Percentiles rank a stretch among this genome's conserved stretches.
These are phyloP conservation scores for Anguilla obscura DNA, from an alignment of 2,797 vertebrate genomes.

Conservation along the genomic window DNA sequence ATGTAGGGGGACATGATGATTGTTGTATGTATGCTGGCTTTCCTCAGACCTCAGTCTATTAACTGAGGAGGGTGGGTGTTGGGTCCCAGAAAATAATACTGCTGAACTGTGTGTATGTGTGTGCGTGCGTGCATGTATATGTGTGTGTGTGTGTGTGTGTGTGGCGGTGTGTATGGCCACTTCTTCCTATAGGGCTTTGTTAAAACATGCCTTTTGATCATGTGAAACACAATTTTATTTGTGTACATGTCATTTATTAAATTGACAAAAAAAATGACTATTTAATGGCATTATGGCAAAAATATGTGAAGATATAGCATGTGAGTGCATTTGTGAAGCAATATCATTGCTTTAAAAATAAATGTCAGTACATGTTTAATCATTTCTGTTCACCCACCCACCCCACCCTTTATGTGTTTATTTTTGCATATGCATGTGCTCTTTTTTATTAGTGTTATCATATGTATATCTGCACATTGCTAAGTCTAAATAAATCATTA, in stretches of 20 bases:
- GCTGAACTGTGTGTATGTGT: background rate
- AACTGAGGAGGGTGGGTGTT: background rate
- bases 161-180: background rate
- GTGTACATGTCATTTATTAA: background rate
- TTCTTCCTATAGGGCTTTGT: background rate
- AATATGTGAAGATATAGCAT: background rate
- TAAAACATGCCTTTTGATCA: background rate
- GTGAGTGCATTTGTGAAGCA: background rate
- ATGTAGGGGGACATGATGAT: constrained; percentile 1
- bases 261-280: background rate
- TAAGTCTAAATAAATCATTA: background rate
- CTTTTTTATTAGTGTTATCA: background rate
- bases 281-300: background rate
- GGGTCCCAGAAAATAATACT: constrained; percentile 10
- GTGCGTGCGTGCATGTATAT: background rate
- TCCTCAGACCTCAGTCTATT: background rate
- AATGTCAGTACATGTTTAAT: background rate
- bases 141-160: background rate
- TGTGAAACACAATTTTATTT: background rate
- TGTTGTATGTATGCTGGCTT: background rate
- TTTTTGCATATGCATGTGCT: background rate
- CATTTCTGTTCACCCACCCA: background rate
- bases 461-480: background rate
- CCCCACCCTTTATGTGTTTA: background rate
- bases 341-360: background rate